Evolutionary conservation across 2,797 vertebrate genomes (phyloP), one percentile per base, ranked within the genome.

Genomic region (Echiichthys vipera): DNA sequence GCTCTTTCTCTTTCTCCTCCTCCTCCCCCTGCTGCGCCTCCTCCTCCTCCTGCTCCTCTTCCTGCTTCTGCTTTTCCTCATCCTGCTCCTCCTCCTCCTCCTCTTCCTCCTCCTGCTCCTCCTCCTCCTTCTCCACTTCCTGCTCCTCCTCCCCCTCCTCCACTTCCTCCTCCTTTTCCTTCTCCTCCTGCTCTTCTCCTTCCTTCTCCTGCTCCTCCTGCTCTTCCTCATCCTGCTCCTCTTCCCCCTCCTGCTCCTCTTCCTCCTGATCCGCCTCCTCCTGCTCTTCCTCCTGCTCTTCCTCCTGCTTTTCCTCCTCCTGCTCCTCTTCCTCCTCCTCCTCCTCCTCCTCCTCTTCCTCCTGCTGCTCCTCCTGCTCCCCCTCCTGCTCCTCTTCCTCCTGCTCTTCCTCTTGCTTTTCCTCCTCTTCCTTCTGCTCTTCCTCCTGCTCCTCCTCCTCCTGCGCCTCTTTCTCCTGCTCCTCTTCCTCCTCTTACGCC

Each of bases 111-210:
- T n/a, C n/a, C n/a, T n/a, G n/a, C 58, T 62, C 43, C 22, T 63
- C 22, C 22, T 37, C 45, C n/a, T n/a, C 22, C 6, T 24, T 50
- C 42, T 32, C 45, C 43, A 32, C 40, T n/a, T n/a, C n/a, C n/a
- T n/a, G n/a, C 58, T 62, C 43, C 22, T 63, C 22, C 22, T 37
- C 45, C n/a, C n/a, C n/a, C n/a, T n/a, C n/a, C 56, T 42, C 37
- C 8, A 30, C 61, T 65, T 25, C 22, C 6, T 24, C 56, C 42
- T 32, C 45, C 43, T 45, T 27, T n/a, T n/a, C n/a, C n/a, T n/a
- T n/a, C 58, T 62, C 43, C 22, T 63, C 22, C 22, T 37, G 59
- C n/a, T n/a, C n/a, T n/a, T n/a, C n/a, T n/a, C n/a, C n/a, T n/a
- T n/a, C n/a, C n/a, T n/a, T n/a, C n/a, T n/a, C n/a, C n/a, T n/a